Base-by-base conservation (phyloP, 2,113 vertebrate species). In the Oryctolagus cuniculus region DNA sequence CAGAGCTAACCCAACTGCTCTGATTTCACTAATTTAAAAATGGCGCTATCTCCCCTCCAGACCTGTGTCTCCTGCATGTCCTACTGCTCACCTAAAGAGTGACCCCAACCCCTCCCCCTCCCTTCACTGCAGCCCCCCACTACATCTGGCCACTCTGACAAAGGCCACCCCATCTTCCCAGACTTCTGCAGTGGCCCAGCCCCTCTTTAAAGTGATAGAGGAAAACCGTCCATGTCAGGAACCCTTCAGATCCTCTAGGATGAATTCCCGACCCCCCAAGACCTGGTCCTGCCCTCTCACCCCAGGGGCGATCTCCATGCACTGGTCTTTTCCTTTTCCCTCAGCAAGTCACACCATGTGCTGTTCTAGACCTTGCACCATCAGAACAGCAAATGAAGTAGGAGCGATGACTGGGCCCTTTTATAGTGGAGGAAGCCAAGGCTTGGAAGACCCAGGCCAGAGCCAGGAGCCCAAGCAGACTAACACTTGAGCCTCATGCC, bases 401-500 rank as follows among this genome's bases (percentile, higher is more conserved):
- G 63, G 31, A 73, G 72, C 11, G 24, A 3, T 1, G 4, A 12
- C 85, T n/a, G 55, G 11, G 5, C 53, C 7, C 2, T 9, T 29
- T 91, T n/a, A 77, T 1, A 34, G 66, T 17, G 0, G 63, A 13
- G 34, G 72, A 25, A 74, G 61, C 19, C 0, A 4, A 84, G 53
- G 34, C 64, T 7, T 0, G 10, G 49, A 34, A 58, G 51, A 44
- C 16, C 9, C 9, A 29, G 58, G 27, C 10, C 24, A 10, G 4
- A 0, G 1, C 8, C 10, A 38, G 19, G 19, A 7, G 10, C 9
- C 5, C 0, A 36, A 13, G 0, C 34, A 51, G 3, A 22, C 44
- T 36, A 27, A 22, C 8, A 51, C 11, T 3, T 1, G 74, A 51
- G n/a, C 13, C 49, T 12, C 0, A 0, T 0, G 12, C 31, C 38